Evolutionary conservation across 92 coral and sea anemone species (phyloP), one percentile per base, ranked within the genome.

Genomic region (Paramuricea clavata): DNA sequence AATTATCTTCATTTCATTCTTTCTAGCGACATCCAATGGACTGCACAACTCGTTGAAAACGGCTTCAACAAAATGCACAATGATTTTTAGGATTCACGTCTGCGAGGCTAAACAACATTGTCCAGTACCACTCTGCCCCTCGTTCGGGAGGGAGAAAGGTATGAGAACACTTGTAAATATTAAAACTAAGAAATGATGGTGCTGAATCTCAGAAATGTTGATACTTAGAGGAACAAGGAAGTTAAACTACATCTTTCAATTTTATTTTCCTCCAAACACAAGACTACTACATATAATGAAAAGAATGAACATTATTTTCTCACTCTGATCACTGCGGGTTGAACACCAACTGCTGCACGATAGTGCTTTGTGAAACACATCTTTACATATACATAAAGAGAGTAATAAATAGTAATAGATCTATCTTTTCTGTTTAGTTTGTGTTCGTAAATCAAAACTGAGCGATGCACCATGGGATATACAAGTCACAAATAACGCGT

Each of bases 21-120:
- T 49, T 52, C 19, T 54, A 76, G 82, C 82, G 21, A 76, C 82
- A 1, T 76, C 82, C 21, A 52, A 76, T 76, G 82, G 82, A 15
- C 30, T 32, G 11, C 67, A 76, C 28, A 60, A 54, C 8, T 28
- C 82, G 3, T 76, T 76, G 22, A 16, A 19, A 12, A 76, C 82
- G 26, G 25, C 13, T 5, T 76, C 82, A n/a, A 76, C 82, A 7
- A 49, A 52, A 76, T 76, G 82, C 44, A 76, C 82, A 11, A 76
- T 76, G 68, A 68, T 52, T 7, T 76, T 76, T 56, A 68, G 82
- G 17, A 76, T 76, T 76, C 82, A 54, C 22, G 26, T 76, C 30
- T 76, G 82, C 39, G 13, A 31, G 8, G 1, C n/a, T 33, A 27
- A 22, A 10, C 68, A 76, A 30, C 26, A 0, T 7, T 76, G 82